These are phyloP conservation scores for Tubiluchus corallicola DNA, from an alignment of 2,888 invertebrate species.

Conservation along the genomic window DNA sequence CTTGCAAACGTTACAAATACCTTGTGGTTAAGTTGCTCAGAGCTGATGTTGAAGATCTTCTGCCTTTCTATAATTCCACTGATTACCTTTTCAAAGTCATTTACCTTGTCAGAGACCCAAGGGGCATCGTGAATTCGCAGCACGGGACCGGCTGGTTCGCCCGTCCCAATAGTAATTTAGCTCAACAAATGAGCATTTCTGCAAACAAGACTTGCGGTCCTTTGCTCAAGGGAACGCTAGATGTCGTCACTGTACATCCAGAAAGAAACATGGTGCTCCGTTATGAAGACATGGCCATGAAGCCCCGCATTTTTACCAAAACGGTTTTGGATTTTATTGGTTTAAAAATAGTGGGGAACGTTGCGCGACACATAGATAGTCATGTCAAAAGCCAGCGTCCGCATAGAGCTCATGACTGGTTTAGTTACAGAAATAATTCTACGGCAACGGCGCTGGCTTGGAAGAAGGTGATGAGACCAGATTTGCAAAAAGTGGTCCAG, in stretches of 20 bases:
- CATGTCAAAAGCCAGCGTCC: not conserved
- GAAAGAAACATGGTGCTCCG: not conserved
- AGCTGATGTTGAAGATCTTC: not conserved
- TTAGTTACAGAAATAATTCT: not conserved
- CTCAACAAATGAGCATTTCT: not conserved
- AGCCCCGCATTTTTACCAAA: not conserved
- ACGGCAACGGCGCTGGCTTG: constrained; percentile 1
- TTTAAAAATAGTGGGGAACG: not conserved
- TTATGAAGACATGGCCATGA: constrained; percentile 1
- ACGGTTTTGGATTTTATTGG: not conserved
- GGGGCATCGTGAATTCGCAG: not conserved
- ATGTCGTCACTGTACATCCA: not conserved
- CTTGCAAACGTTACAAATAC: not conserved
- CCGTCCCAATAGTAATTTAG: not conserved
- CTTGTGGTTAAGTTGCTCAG: not conserved
- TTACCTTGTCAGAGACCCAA: not conserved
- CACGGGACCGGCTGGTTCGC: not conserved
- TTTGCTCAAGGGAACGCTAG: not conserved
- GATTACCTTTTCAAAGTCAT: too few relatives aligned
- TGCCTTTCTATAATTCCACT: not conserved
- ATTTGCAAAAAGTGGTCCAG: not conserved
- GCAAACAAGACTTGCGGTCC: not conserved
- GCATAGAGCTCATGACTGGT: not conserved
- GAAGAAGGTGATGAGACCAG: not conserved
- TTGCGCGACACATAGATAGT: not conserved